phyloP scores from a whole-genome alignment of 2,888 invertebrate genomes.

The Conops quadrifasciatus region DNA sequence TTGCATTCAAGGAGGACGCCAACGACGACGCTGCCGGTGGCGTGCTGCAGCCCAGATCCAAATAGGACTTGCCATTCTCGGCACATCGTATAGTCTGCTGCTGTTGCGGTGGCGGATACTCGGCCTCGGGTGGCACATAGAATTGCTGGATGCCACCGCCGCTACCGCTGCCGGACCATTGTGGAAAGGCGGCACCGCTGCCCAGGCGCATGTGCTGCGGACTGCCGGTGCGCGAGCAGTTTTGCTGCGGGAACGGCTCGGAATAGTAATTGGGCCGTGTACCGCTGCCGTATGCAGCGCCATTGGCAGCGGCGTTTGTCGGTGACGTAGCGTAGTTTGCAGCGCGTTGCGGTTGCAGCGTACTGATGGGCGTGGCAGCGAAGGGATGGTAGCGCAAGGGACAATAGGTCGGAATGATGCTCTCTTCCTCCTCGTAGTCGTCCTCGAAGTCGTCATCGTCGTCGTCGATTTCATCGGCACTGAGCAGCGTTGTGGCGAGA shows the following conservation, averaged over 20 bases:
- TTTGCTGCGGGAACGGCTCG: constrained; percentile 65
- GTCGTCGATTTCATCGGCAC: constrained; percentile 63
- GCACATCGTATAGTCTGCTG: constrained; percentile 88
- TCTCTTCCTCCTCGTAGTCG: constrained; percentile 65
- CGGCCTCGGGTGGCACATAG: constrained; percentile 50
- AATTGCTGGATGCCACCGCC: constrained; percentile 46
- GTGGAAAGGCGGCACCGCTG: constrained; percentile 46
- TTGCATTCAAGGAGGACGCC: constrained; percentile 8
- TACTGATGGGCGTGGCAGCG: constrained; percentile 42
- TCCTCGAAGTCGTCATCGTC: constrained; percentile 66
- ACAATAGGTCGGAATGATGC: constrained; percentile 64
- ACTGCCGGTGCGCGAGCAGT: constrained; percentile 64
- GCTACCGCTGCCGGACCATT: constrained; percentile 50
- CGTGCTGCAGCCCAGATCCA: constrained; percentile 80
- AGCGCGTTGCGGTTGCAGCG: constrained; percentile 37
- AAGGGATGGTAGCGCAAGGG: constrained; percentile 61
- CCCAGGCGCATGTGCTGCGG: constrained; percentile 66
- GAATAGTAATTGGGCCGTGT: constrained; percentile 64
- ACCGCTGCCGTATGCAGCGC: constrained; percentile 52
- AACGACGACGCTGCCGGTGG: constrained; percentile 58
- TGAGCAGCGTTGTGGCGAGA: constrained; percentile 63
- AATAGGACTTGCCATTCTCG: constrained; percentile 89
- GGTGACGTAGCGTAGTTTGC: constrained; percentile 42
- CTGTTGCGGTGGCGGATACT: constrained; percentile 67
- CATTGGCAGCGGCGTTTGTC: constrained; percentile 42